Base-by-base conservation (phyloP, 1,140 invertebrate genomes). In the Ectropis grisescens region DNA sequence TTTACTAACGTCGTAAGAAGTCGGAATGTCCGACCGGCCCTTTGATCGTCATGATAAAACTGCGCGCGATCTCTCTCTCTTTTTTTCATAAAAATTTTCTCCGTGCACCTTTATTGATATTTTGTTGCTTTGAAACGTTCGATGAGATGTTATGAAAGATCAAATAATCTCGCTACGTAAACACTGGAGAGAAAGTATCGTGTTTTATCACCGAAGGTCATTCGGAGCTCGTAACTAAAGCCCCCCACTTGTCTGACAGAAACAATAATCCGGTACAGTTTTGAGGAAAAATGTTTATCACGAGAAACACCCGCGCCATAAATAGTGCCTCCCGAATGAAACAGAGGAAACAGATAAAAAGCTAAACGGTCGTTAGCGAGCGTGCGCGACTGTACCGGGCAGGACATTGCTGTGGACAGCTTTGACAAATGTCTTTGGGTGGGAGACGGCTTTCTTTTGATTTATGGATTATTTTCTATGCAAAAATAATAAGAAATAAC, bases 1-100 rank as follows among this genome's bases (percentile, higher is more conserved):
- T 78, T 80, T 80, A 76, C 68, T 80, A 76, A 67, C 68, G 71
- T 80, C 75, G 67, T 80, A 80, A 80, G 70, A 69, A 71, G 57
- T 75, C 53, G 70, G 70, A 80, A 80, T 72, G 72, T 64, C 60
- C 61, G 59, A 55, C 46, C 66, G 69, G 64, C 68, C 74, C 75
- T 80, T 80, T 80, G 75, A 80, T 80, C 71, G 71, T 46, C 70
- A 74, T 74, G 71, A 80, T 80, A 76, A 71, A 78, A 74, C 34
- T 64, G 62, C 64, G 56, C 54, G 65, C 65, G 58, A 70, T 72
- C 64, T 75, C 62, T 57, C 57, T 56, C 41, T 58, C 53, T 55
- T 60, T 40, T 62, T 57, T 60, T 55, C 46, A 58, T 58, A 68
- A 66, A 56, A 65, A 51, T 42, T 48, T 56, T 47, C 61, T 58